phyloP scores from a whole-genome alignment of 1,140 invertebrate species.

The Lepidurus apus region DNA sequence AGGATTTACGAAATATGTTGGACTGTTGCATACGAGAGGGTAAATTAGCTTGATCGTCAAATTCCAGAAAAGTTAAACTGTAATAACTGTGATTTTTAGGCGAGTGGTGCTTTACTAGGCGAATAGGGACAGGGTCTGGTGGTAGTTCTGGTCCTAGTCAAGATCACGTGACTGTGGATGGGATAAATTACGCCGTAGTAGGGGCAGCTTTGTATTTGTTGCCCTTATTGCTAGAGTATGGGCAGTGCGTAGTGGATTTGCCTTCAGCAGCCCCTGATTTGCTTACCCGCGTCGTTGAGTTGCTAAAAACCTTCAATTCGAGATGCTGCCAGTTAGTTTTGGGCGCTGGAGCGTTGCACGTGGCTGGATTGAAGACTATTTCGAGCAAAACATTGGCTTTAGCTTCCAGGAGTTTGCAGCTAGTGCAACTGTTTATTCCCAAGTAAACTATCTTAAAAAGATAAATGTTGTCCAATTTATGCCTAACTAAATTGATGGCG shows the following conservation, averaged over 20 bases:
- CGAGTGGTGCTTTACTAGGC: slow-evolving; percentile 41
- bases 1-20: slow-evolving; percentile 70
- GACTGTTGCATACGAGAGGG: neutral
- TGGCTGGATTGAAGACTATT: slow-evolving; percentile 93
- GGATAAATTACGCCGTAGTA: slow-evolving; percentile 33
- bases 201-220: slow-evolving; percentile 33
- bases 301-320: slow-evolving; percentile 86
- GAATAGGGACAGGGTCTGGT: neutral
- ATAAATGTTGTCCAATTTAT: neutral
- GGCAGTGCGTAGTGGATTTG: slow-evolving; percentile 63
- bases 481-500: neutral
- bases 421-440: slow-evolving; percentile 56
- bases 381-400: slow-evolving; percentile 89
- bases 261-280: slow-evolving; percentile 61
- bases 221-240: slow-evolving; percentile 79
- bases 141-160: slow-evolving; percentile 40
- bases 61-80: slow-evolving; percentile 39
- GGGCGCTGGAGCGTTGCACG: slow-evolving; percentile 88
- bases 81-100: slow-evolving; percentile 37
- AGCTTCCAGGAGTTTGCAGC: slow-evolving; percentile 74
- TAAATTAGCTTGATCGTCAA: neutral
- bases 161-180: slow-evolving; percentile 47
- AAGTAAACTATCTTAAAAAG: slow-evolving; percentile 26
- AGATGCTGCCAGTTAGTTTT: slow-evolving; percentile 88
- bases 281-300: slow-evolving; percentile 74